Evolutionary conservation across 2,113 vertebrate genomes (phyloP).

Genomic region (Eptatretus burgeri): DNA sequence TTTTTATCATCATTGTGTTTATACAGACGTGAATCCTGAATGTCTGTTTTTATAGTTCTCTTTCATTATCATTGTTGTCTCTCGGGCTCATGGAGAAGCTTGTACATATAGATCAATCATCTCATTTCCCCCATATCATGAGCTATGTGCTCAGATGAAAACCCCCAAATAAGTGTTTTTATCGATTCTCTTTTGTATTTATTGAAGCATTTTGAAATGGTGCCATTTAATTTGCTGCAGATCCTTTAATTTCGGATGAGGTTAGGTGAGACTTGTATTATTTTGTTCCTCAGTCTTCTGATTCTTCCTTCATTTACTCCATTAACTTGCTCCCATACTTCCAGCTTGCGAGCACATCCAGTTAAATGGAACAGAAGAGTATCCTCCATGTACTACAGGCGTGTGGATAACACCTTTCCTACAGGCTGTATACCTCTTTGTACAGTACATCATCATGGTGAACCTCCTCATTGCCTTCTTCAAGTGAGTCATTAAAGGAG

Average conservation of each 20-base stretch:
- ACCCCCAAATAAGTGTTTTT: not conserved
- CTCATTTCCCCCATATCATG: too few species aligned
- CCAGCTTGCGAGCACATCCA: slow-evolving; percentile 5
- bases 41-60: not conserved
- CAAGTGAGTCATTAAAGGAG: slow-evolving; percentile 29
- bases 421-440: slow-evolving; percentile 80
- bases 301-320: too few species aligned
- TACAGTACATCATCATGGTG: slow-evolving; percentile 98
- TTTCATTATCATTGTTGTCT: not conserved
- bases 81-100: not conserved
- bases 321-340: not conserved
- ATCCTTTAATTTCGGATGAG: too few species aligned
- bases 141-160: too few species aligned
- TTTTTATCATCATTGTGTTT: not conserved
- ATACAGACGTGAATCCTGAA: not conserved
- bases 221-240: too few species aligned
- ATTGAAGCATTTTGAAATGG: slow-evolving; percentile 28
- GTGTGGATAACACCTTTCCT: slow-evolving; percentile 53
- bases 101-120: not conserved
- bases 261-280: too few species aligned
- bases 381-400: slow-evolving; percentile 32
- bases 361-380: not conserved
- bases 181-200: slow-evolving; percentile 7
- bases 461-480: slow-evolving; percentile 84
- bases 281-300: too few species aligned